Percentiles rank a stretch among this genome's conserved stretches.
phyloP scores from a whole-genome alignment of 2,888 invertebrate genomes.

The Papilio protenor region DNA sequence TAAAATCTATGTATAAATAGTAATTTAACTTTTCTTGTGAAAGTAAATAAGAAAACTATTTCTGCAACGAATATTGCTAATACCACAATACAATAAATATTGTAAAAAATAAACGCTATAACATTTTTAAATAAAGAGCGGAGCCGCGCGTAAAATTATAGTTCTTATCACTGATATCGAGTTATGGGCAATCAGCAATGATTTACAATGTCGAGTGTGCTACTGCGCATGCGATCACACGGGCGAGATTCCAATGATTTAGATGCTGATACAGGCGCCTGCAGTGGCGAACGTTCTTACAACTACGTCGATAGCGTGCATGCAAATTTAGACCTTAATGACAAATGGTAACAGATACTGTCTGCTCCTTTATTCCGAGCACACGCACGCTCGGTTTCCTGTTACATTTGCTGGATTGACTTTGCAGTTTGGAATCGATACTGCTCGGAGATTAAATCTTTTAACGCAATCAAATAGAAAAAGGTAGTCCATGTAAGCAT shows the following conservation, averaged over 20 bases:
- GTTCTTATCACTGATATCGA: constrained; percentile 69
- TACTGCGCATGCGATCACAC: constrained; percentile 62
- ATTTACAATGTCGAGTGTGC: constrained; percentile 69
- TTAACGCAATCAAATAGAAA: constrained; percentile 15
- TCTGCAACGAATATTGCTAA: neutral
- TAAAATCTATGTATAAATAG: too few species aligned
- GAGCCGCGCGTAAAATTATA: constrained; percentile 60
- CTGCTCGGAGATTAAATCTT: constrained; percentile 10
- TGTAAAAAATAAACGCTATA: neutral
- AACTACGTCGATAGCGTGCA: neutral
- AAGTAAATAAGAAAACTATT: neutral
- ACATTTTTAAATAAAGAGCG: constrained; percentile 29
- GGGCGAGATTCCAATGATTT: constrained; percentile 51
- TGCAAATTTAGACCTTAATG: constrained; percentile 15
- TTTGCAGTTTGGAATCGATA: constrained; percentile 23
- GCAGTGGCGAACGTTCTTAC: constrained; percentile 21
- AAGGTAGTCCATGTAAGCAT: neutral
- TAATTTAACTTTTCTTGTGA: neutral
- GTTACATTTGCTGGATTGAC: constrained; percentile 22
- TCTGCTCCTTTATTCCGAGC: constrained; percentile 21
- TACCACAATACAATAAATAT: constrained; percentile 12
- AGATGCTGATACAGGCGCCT: constrained; percentile 53
- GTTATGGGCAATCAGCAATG: constrained; percentile 71
- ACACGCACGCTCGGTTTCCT: constrained; percentile 18
- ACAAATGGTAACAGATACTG: constrained; percentile 25